Evolutionary conservation across 2,113 vertebrate species (phyloP), one percentile per base, ranked within the genome.

Genomic region (Oplegnathus fasciatus): DNA sequence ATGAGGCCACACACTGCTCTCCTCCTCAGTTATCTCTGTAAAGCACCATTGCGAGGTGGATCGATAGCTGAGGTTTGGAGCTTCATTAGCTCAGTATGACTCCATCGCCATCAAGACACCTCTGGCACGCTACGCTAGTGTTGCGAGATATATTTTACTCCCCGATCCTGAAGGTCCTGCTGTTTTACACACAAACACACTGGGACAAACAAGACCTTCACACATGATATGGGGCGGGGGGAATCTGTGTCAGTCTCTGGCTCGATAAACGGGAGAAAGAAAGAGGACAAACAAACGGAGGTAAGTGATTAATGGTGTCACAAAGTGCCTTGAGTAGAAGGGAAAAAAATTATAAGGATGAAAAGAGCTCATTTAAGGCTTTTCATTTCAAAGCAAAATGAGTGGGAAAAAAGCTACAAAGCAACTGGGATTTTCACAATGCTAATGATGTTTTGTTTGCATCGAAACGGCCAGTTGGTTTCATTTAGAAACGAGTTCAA

Each of bases 61-160:
- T 95, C 93, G 90, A 94, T 95, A 89, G 90, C 89, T 32, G 70
- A 85, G 91, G 90, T 92, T 89, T 90, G 92, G 93, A 91, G 92
- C 91, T 91, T 93, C 90, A 92, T 94, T 92, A 94, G 87, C 91
- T 83, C 92, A 91, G 92, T 90, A 80, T 86, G 92, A 92, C 91
- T 94, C 92, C 83, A 86, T 91, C 92, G 91, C 91, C 88, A 92
- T 90, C 92, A 80, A 88, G 89, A 83, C 90, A 87, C 88, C 89
- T 93, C 90, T 82, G 86, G 87, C 86, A 88, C 75, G 88, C 88
- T 77, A 89, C 72, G 61, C 90, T 57, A 26, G 85, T 71, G 85
- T 78, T 85, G 82, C 70, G 20, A 92, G 85, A 76, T 86, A 82
- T 78, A 89, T 90, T 92, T 91, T 78, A 91, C 90, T 89, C 89